phyloP scores from a whole-genome alignment of 2,113 vertebrate species.

The Ranitomeya variabilis region DNA sequence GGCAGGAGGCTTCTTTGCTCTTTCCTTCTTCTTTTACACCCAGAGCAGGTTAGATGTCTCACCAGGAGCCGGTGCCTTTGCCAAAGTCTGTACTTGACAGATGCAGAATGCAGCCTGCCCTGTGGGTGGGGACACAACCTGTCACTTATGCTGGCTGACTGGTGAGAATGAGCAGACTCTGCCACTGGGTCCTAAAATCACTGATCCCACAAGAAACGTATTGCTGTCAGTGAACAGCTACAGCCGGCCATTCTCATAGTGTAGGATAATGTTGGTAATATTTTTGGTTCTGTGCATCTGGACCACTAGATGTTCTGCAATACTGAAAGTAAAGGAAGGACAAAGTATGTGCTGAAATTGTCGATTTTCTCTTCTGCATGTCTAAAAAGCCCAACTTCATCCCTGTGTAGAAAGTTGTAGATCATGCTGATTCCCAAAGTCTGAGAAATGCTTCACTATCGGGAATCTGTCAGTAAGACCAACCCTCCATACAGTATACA shows the following conservation, averaged over 20 bases:
- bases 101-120: slow-evolving; percentile 11
- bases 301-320: too few species aligned
- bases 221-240: background rate
- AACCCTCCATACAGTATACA: too few species aligned
- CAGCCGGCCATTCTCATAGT: background rate
- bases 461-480: too few species aligned
- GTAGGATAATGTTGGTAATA: background rate
- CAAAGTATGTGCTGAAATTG: too few species aligned
- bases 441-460: too few species aligned
- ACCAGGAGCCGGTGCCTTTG: slow-evolving; percentile 19
- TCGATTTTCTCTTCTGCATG: too few species aligned
- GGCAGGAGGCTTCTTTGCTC: too few species aligned
- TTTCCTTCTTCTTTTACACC: background rate
- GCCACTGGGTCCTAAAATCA: slow-evolving; percentile 34
- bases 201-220: background rate
- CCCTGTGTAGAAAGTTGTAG: too few species aligned
- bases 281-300: too few species aligned
- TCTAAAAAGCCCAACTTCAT: too few species aligned
- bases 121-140: slow-evolving; percentile 17
- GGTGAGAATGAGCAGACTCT: background rate
- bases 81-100: slow-evolving; percentile 41
- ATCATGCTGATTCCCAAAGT: too few species aligned
- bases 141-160: slow-evolving; percentile 6
- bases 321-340: too few species aligned
- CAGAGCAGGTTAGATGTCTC: slow-evolving; percentile 19